A percentile compares a stretch with the other conserved stretches of the same genome.
phyloP scores from a whole-genome alignment of 2,797 vertebrate species.

The Xenopus petersii region DNA sequence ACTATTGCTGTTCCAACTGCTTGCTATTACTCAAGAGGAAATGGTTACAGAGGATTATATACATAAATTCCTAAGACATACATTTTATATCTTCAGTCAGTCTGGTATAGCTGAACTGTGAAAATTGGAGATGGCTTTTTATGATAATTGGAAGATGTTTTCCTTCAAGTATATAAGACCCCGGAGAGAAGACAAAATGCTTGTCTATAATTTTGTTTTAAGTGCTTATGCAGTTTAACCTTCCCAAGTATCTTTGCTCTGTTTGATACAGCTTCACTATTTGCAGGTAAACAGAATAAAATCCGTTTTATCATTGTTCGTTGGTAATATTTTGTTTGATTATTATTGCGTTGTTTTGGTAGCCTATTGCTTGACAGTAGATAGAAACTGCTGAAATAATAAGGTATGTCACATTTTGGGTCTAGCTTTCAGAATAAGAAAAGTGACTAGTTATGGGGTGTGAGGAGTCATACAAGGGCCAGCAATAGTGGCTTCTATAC shows the following conservation, averaged over 20 bases:
- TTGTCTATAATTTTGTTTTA: conserved; percentile 67
- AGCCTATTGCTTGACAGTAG: conserved; percentile 17
- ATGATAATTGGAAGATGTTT: conserved; percentile 70
- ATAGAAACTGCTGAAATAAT: conserved; percentile 15
- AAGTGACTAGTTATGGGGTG: too few relatives aligned
- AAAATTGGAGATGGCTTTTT: conserved; percentile 67
- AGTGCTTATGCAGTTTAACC: conserved; percentile 63
- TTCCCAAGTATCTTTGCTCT: conserved; percentile 21
- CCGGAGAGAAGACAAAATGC: conserved; percentile 62
- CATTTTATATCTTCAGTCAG: conserved; percentile 64
- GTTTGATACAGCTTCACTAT: conserved; percentile 19
- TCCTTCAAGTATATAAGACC: conserved; percentile 63
- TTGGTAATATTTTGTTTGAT: conserved; percentile 22
- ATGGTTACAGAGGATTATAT: conserved; percentile 62
- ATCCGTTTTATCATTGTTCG: conserved; percentile 17
- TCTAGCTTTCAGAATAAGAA: too few relatives aligned
- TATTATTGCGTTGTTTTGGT: conserved; percentile 25
- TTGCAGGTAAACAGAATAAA: conserved; percentile 35
- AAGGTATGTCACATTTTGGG: not conserved
- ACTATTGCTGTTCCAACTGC: conserved; percentile 58
- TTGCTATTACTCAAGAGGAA: conserved; percentile 60
- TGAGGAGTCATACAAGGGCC: too few relatives aligned
- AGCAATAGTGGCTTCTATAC: too few relatives aligned
- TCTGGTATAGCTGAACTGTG: conserved; percentile 65
- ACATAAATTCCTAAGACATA: conserved; percentile 60